phyloP scores from a whole-genome alignment of 2,888 invertebrate genomes.

The Drosophila kanekoi region DNA sequence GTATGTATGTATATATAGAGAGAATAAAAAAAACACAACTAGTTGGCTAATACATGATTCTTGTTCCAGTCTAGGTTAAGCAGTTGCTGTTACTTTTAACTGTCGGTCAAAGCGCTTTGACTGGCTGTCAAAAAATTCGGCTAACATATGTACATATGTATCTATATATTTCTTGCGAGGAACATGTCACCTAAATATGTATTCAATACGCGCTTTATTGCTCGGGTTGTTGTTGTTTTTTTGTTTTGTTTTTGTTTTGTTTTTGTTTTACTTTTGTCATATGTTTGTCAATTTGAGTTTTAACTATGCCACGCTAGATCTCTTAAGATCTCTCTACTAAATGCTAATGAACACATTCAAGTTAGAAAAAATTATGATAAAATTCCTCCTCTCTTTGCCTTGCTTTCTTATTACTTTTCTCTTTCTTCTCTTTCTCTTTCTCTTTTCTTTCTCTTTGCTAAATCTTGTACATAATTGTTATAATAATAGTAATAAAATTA shows the following conservation, averaged over 20 bases:
- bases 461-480: constrained; percentile 36
- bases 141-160: constrained; percentile 60
- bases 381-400: constrained; percentile 31
- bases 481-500: constrained; percentile 34
- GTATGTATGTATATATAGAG: constrained; percentile 22
- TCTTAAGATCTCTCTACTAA: constrained; percentile 66
- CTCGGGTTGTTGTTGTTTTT: constrained; percentile 43
- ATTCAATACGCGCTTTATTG: constrained; percentile 78
- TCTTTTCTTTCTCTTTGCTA: constrained; percentile 20
- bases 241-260: constrained; percentile 10
- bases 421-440: constrained; percentile 18
- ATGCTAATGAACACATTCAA: constrained; percentile 84
- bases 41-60: constrained; percentile 41
- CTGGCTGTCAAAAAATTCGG: constrained; percentile 51
- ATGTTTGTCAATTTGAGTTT: constrained; percentile 37
- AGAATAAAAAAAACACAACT: constrained; percentile 32
- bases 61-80: constrained; percentile 18
- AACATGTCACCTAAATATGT: constrained; percentile 80
- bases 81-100: constrained; percentile 10
- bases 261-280: constrained; percentile 18
- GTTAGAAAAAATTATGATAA: constrained; percentile 70
- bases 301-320: constrained; percentile 44
- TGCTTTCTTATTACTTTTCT: too few species aligned
- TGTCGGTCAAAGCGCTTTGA: constrained; percentile 11
- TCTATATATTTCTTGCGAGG: constrained; percentile 62